Base-by-base conservation (phyloP, 2,797 vertebrate species). In the Gallinago stenura region DNA sequence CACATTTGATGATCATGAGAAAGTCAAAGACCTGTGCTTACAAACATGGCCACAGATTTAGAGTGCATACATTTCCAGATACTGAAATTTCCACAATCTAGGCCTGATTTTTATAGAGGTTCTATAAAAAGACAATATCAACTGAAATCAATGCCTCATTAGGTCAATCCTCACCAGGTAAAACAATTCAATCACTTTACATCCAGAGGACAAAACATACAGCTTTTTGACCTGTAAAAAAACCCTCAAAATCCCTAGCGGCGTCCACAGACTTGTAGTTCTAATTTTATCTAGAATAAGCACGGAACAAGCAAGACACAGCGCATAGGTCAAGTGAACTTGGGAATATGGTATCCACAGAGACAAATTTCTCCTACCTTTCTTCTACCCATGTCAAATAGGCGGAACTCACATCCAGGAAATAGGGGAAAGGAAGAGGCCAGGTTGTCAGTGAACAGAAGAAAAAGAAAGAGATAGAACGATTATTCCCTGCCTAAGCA, bases 291-390 rank as follows among this genome's bases (percentile, higher is more conserved):
- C 56, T 25, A 39, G 72, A 83, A 61, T 39, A 83, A 91, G 75
- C 64, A 96, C 0, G 0, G 83, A 90, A 94, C 72, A 91, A 95
- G 82, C 69, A 91, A 91, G 87, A 96, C 76, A 92, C 30, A 77
- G 93, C 0, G 68, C 45, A 75, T 25, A 81, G 30, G 41, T 94
- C 84, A 62, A 83, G 66, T 75, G 90, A 58, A 60, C 54, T 92
- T 16, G 58, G 69, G 69, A 83, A 81, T 69, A 91, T 22, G 57
- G 69, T 39, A 95, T 83, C 92, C 94, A 95, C 72, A 93, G 61
- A 83, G 76, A 96, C 66, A 95, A 77, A 62, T 93, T 96, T 86
- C 73, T 87, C 91, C 96, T 94, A 93, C 93, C 91, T 96, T 88
- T 78, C 87, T 95, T 94, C 93, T 92, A 94, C 89, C 84, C 93